Conservation (phyloP, 2,113 vertebrate genomes). For the Pituophis catenifer region DNA sequence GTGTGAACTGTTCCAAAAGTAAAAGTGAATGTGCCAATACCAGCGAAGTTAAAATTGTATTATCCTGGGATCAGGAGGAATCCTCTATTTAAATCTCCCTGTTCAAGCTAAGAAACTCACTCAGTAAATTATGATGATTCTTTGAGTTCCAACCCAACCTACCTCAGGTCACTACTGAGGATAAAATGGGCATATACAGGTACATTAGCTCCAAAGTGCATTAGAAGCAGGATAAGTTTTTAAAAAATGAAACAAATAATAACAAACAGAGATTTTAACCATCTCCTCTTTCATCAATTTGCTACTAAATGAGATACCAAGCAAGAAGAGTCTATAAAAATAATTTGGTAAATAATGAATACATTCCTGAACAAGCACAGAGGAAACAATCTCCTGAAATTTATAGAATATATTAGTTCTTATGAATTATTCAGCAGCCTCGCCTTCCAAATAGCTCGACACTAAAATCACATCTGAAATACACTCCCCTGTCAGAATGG, state of each 20-base stretch:
- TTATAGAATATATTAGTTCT: conserved; percentile 20
- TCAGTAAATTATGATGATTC: background rate
- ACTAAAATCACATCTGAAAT: conserved; percentile 12
- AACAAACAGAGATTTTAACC: background rate
- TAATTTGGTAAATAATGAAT: conserved; percentile 27
- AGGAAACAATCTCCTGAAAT: conserved; percentile 9
- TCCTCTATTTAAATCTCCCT: background rate
- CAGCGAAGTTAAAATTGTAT: background rate
- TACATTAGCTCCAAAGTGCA: background rate
- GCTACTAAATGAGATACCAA: conserved; percentile 11
- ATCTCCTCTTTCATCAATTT: background rate
- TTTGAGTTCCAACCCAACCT: background rate
- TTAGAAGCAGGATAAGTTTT: background rate
- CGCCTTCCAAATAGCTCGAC: conserved; percentile 3
- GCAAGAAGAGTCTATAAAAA: conserved; percentile 10
- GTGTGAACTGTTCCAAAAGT: background rate
- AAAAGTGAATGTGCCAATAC: background rate
- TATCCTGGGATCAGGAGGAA: background rate
- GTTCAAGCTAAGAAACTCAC: background rate
- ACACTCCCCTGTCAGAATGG: background rate
- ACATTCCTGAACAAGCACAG: background rate
- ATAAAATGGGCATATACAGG: background rate
- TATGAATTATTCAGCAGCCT: conserved; percentile 24
- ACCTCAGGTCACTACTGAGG: background rate
- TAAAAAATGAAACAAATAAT: background rate